Evolutionary conservation across 2,113 vertebrate genomes (phyloP), one percentile per base, ranked within the genome.

Genomic region (Numida meleagris): DNA sequence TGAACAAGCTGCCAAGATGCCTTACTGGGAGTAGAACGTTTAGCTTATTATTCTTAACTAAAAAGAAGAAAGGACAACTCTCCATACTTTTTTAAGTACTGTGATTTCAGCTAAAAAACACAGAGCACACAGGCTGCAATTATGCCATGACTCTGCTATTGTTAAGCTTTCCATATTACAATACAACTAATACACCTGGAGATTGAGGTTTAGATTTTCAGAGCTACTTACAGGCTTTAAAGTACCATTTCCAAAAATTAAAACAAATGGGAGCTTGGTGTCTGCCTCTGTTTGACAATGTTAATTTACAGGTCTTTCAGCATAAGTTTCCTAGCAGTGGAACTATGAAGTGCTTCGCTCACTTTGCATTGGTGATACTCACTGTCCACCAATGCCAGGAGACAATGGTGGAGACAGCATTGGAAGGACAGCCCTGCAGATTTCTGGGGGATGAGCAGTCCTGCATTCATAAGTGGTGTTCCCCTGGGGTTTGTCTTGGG

Each of bases 1-100:
- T 85, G 77, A 94, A 88, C 72, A 87, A 94, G 86, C 7, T 19
- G 29, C 67, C 86, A 53, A 58, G 25, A 46, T 46, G 34, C 36
- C 76, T 90, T 9, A 24, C 29, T 33, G 29, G 21, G 34, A 59
- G 29, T 27, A 38, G 58, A 36, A 24, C 10, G 5, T 38, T 42
- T 48, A n/a, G 31, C 16, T 78, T 33, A 38, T 40, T 31, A 62
- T 17, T 72, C 36, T 53, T 34, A 45, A 59, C 31, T 59, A 14
- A n/a, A 27, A 23, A 40, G 29, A 25, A 25, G 46, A 50, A n/a
- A 31, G 31, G 14, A 65, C 38, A 38, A 48, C 10, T 10, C n/a
- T 76, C 46, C 27, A 4, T 63, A 63, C 38, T 40, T 36, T 13
- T 63, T 27, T 63, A 63, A 63, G 58, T 40, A 48, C 34, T 10